Evolutionary conservation across 2,888 invertebrate species (phyloP).

Genomic region (Lydus trimaculatus): DNA sequence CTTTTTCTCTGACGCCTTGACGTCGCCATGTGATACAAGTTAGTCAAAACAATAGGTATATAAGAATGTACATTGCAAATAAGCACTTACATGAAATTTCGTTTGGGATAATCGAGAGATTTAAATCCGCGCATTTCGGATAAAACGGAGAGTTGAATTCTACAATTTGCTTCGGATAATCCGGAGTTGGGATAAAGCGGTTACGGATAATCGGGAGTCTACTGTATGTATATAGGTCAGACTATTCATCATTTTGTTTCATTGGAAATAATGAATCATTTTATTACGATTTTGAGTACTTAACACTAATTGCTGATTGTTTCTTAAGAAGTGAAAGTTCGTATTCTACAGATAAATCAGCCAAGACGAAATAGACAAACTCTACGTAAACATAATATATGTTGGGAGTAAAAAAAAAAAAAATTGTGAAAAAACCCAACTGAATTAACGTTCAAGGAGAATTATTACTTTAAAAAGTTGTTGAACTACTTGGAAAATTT

Average conservation of each 20-base stretch:
- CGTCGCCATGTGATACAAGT: no score
- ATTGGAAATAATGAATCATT: no score
- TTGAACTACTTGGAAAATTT: slow-evolving; percentile 8
- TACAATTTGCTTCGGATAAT: background rate
- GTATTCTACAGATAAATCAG: no score
- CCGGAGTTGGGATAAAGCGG: background rate
- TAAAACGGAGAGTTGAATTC: background rate
- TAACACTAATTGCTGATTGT: no score
- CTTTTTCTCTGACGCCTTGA: no score
- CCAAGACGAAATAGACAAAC: no score
- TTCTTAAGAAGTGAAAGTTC: no score
- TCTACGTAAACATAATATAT: no score
- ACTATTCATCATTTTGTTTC: no score
- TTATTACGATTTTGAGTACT: no score
- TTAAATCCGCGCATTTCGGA: background rate
- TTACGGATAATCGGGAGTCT: background rate
- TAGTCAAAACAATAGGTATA: background rate
- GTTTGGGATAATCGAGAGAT: background rate
- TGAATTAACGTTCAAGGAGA: slow-evolving; percentile 28
- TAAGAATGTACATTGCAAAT: background rate
- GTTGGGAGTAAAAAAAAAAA: slow-evolving; percentile 12
- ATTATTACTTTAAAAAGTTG: slow-evolving; percentile 16
- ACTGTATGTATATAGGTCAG: background rate
- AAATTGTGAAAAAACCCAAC: slow-evolving; percentile 6
- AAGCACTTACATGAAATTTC: background rate